Conservation (phyloP, 2,797 vertebrate species). For the Astyanax mexicanus region DNA sequence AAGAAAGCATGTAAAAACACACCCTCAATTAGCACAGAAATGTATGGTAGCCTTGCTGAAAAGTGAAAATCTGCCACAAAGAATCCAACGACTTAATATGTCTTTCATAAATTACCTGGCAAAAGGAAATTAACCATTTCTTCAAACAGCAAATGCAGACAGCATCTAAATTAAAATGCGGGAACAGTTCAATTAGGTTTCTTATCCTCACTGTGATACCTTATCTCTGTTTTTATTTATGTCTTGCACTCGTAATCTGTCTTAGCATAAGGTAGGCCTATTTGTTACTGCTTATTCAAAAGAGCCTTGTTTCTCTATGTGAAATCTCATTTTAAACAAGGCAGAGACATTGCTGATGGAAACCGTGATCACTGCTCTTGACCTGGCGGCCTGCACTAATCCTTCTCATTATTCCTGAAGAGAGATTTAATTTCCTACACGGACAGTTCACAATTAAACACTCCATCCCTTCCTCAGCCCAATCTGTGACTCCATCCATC, state of each 20-base stretch:
- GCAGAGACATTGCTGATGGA: slow-evolving; percentile 59
- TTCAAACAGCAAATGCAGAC: background rate
- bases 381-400: slow-evolving; percentile 67
- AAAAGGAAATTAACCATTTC: background rate
- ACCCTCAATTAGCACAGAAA: background rate
- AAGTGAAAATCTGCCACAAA: background rate
- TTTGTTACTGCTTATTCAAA: background rate
- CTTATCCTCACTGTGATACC: background rate
- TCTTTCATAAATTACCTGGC: background rate
- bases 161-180: background rate
- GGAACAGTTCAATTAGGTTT: background rate
- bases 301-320: background rate
- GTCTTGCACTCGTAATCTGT: background rate
- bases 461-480: slow-evolving; percentile 33
- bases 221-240: background rate
- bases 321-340: slow-evolving; percentile 19
- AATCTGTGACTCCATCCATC: slow-evolving; percentile 34
- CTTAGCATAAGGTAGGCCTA: background rate
- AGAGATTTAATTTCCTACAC: slow-evolving; percentile 71
- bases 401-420: slow-evolving; percentile 71
- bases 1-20: too few relatives aligned
- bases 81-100: background rate
- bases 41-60: background rate
- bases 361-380: slow-evolving; percentile 65
- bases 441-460: slow-evolving; percentile 69